Conservation (phyloP, 2,888 invertebrate species). For the Phyllotreta cruciferae region DNA sequence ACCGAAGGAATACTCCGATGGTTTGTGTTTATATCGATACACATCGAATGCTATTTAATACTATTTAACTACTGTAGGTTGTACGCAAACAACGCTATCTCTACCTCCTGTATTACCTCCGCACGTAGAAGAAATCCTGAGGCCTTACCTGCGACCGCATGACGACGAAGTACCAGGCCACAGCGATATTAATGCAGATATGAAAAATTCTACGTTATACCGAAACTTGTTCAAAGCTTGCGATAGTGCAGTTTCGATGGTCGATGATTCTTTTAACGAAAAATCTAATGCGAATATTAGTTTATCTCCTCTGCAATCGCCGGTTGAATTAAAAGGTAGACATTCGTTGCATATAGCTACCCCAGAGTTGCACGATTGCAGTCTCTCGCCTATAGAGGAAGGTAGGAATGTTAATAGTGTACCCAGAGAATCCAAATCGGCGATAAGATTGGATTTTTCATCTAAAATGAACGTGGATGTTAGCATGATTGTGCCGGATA, state of each 20-base stretch:
- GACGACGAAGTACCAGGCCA: constrained; percentile 52
- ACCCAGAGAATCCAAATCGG: constrained; percentile 58
- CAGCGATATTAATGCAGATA: constrained; percentile 8
- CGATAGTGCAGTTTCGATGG: constrained; percentile 40
- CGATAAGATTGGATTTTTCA: constrained; percentile 59
- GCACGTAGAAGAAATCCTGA: constrained; percentile 68
- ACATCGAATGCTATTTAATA: not conserved
- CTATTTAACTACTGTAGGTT: constrained; percentile 59
- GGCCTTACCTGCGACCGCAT: constrained; percentile 69
- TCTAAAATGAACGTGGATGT: constrained; percentile 44
- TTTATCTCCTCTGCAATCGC: constrained; percentile 48
- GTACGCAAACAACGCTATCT: constrained; percentile 71
- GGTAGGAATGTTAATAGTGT: constrained; percentile 10
- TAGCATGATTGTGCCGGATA: constrained; percentile 55
- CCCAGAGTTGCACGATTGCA: constrained; percentile 46
- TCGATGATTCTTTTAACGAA: constrained; percentile 25
- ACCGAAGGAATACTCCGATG: constrained; percentile 33
- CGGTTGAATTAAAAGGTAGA: constrained; percentile 44
- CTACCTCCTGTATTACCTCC: constrained; percentile 69
- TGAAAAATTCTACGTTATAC: constrained; percentile 50
- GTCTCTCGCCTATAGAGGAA: constrained; percentile 49
- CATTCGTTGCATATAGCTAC: constrained; percentile 38
- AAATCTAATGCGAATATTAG: constrained; percentile 19
- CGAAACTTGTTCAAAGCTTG: constrained; percentile 54
- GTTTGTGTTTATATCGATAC: constrained; percentile 31